These are phyloP conservation scores for Sebastes melanostomus DNA, from an alignment of 2,797 vertebrate species.

Conservation along the genomic window DNA sequence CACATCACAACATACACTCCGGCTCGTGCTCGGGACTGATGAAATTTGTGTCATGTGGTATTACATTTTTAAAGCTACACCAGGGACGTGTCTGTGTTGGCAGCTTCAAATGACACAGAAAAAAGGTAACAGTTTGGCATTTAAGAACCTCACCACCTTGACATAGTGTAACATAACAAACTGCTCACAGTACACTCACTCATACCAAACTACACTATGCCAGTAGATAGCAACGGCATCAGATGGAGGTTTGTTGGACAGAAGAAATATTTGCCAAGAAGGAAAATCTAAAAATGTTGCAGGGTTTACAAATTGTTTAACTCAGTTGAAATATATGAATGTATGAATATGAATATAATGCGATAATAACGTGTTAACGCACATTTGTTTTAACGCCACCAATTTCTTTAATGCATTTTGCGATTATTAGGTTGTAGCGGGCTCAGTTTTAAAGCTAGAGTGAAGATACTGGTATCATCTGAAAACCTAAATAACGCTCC, in stretches of 20 bases:
- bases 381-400: too few relatives aligned
- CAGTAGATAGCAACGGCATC: not conserved
- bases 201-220: not conserved
- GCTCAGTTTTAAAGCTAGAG: too few relatives aligned
- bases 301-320: not conserved
- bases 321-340: not conserved
- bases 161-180: not conserved
- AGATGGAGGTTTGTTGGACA: not conserved
- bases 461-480: too few relatives aligned
- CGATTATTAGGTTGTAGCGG: too few relatives aligned
- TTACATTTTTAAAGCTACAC: slow-evolving; percentile 12
- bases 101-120: slow-evolving; percentile 4
- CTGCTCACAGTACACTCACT: not conserved
- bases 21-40: not conserved
- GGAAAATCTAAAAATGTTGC: not conserved
- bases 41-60: not conserved
- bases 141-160: not conserved
- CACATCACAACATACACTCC: not conserved
- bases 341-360: not conserved
- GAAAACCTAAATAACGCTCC: too few relatives aligned
- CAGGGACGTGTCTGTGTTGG: not conserved
- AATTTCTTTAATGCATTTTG: too few relatives aligned
- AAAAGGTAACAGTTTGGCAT: not conserved
- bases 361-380: too few relatives aligned
- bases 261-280: not conserved